A percentile compares a stretch with the other conserved stretches of the same genome.
Conservation (phyloP, 2,888 invertebrate genomes). For the Heliconius ethilla region DNA sequence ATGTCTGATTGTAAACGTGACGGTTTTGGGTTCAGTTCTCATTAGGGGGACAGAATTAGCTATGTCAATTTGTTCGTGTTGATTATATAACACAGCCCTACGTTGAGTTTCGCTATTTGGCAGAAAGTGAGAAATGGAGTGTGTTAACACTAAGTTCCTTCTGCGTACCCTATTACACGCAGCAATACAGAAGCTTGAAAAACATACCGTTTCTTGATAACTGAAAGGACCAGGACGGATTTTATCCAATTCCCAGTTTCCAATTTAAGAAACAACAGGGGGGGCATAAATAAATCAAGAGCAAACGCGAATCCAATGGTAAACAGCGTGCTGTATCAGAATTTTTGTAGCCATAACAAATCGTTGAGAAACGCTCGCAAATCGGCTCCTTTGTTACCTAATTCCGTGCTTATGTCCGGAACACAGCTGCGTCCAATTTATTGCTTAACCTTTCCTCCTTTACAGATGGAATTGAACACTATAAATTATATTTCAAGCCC, state of each 20-base stretch:
- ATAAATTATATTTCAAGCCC: conserved; percentile 81
- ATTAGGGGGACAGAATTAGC: background rate
- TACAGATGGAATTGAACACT: conserved; percentile 78
- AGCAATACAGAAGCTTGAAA: too few relatives aligned
- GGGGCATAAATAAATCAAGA: conserved; percentile 36
- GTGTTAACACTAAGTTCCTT: too few relatives aligned
- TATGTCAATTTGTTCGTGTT: background rate
- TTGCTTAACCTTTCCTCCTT: conserved; percentile 78
- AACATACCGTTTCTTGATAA: background rate
- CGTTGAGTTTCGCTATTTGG: background rate
- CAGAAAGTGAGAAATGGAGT: too few relatives aligned
- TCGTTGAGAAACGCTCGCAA: conserved; percentile 63
- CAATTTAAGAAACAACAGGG: conserved; percentile 34
- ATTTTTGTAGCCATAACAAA: conserved; percentile 51
- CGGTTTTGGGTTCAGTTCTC: background rate
- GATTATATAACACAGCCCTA: too few relatives aligned
- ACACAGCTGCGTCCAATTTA: conserved; percentile 75
- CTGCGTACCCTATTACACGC: too few relatives aligned
- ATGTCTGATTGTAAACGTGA: background rate
- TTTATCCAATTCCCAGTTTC: conserved; percentile 21
- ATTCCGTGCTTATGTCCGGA: conserved; percentile 74
- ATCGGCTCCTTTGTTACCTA: conserved; percentile 75
- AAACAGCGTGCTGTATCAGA: conserved; percentile 44
- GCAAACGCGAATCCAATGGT: conserved; percentile 44
- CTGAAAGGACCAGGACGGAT: background rate